Conservation (phyloP, 2,797 vertebrate species). For the Enteromius fasciolatus region DNA sequence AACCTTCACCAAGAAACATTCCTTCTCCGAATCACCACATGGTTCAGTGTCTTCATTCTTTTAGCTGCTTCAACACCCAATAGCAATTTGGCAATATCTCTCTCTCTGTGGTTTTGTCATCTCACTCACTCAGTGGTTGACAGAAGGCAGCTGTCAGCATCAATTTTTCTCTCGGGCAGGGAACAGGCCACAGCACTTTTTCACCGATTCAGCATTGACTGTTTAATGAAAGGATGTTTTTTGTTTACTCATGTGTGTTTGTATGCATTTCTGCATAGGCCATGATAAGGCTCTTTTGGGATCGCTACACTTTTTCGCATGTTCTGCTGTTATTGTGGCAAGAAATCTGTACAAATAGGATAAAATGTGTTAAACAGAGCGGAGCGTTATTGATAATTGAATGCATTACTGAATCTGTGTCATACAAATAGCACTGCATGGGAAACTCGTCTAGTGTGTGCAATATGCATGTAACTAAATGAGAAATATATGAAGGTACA, state of each 20-base stretch:
- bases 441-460: background rate
- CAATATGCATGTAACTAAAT: background rate
- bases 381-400: background rate
- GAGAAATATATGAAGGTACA: background rate
- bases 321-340: background rate
- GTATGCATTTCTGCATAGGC: slow-evolving; percentile 10
- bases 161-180: slow-evolving; percentile 47
- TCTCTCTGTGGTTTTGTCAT: background rate
- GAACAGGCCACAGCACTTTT: slow-evolving; percentile 49
- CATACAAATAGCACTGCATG: background rate
- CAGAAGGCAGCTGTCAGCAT: slow-evolving; percentile 53
- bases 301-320: background rate
- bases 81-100: slow-evolving; percentile 20
- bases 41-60: slow-evolving; percentile 14
- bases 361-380: background rate
- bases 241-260: slow-evolving; percentile 1
- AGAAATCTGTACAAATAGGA: background rate
- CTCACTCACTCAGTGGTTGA: slow-evolving; percentile 43
- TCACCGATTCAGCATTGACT: slow-evolving; percentile 45
- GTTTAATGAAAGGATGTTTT: slow-evolving; percentile 28
- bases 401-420: background rate
- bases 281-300: background rate
- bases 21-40: slow-evolving; percentile 2
- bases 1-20: slow-evolving; percentile 18
- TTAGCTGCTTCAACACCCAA: slow-evolving; percentile 11